phyloP scores from a whole-genome alignment of 2,113 vertebrate genomes.

The Prolemur simus region DNA sequence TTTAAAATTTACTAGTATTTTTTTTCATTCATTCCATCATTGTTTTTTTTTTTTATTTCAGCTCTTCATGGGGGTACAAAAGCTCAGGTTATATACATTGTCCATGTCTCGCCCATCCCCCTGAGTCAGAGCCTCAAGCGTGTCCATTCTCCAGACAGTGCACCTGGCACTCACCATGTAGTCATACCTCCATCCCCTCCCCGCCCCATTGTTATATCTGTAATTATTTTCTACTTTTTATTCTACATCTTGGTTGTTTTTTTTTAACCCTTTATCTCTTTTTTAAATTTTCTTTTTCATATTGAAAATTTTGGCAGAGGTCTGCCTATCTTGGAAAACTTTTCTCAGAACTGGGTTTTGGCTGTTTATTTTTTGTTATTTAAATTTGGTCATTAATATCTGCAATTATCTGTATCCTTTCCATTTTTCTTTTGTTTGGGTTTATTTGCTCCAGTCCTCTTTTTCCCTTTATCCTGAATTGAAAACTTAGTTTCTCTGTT shows the following conservation, averaged over 20 bases:
- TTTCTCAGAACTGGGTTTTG: not conserved
- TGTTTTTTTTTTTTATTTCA: no score
- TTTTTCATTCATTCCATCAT: not conserved
- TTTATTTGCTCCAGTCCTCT: not conserved
- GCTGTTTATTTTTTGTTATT: not conserved
- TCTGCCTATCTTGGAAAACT: not conserved
- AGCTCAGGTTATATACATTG: no score
- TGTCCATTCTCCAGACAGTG: no score
- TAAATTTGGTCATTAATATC: not conserved
- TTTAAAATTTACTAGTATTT: not conserved
- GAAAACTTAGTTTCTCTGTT: not conserved
- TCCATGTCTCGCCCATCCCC: no score
- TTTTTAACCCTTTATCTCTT: not conserved
- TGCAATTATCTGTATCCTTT: not conserved
- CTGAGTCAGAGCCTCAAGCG: no score
- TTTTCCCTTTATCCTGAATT: not conserved
- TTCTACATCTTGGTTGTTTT: not conserved
- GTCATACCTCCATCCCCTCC: no score
- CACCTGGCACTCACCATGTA: no score
- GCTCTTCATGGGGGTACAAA: no score
- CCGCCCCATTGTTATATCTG: not conserved
- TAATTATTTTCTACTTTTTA: not conserved
- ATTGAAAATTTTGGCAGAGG: not conserved
- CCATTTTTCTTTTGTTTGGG: not conserved
- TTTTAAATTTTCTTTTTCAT: not conserved